Percentiles rank a stretch among this genome's conserved stretches.
Evolutionary conservation across 2,888 invertebrate genomes (phyloP).

Genomic region (Chrysolina haemoptera): DNA sequence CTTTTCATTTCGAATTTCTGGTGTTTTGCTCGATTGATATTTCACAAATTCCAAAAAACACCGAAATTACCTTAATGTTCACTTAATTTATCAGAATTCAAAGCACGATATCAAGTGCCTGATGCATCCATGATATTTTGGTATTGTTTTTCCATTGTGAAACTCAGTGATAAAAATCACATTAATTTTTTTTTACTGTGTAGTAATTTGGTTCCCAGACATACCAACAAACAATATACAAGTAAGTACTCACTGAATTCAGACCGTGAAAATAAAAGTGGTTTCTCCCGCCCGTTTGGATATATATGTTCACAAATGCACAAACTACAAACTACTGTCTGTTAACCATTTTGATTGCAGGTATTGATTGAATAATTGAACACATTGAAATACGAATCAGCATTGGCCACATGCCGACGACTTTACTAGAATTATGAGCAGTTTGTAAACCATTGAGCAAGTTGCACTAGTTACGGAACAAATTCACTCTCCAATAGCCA

Average conservation of each 20-base stretch:
- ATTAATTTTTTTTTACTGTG: too few relatives aligned
- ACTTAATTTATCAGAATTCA: too few relatives aligned
- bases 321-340: constrained; percentile 24
- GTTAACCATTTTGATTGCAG: constrained; percentile 29
- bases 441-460: constrained; percentile 33
- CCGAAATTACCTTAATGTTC: too few relatives aligned
- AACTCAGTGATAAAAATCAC: too few relatives aligned
- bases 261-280: not conserved
- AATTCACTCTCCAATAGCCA: constrained; percentile 30
- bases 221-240: not conserved
- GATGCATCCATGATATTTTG: too few relatives aligned
- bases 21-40: too few relatives aligned
- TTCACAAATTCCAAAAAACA: too few relatives aligned
- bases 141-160: too few relatives aligned
- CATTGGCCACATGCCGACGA: constrained; percentile 29
- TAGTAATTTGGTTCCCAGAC: not conserved
- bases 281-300: constrained; percentile 4
- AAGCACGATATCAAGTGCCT: too few relatives aligned
- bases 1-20: too few relatives aligned
- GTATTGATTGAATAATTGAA: not conserved
- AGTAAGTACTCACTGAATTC: not conserved
- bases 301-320: constrained; percentile 12
- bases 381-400: constrained; percentile 8
- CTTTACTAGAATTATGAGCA: constrained; percentile 19
- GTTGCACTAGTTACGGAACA: constrained; percentile 29